These are phyloP conservation scores for Physeter macrocephalus DNA, from an alignment of 2,113 vertebrate genomes.

Conservation along the genomic window DNA sequence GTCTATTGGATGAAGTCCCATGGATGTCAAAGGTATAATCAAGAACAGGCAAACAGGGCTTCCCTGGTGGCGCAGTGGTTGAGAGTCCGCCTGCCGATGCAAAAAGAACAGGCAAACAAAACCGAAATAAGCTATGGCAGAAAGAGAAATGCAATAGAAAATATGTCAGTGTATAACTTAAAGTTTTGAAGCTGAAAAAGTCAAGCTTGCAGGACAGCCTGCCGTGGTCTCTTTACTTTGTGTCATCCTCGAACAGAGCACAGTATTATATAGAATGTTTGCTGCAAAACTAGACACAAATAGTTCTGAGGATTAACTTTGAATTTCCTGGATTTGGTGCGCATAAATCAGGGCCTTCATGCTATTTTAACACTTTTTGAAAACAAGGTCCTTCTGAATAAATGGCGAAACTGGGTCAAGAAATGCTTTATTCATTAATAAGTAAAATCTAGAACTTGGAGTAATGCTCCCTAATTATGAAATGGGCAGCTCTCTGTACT, in stretches of 20 bases:
- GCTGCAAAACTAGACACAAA: constrained; percentile 55
- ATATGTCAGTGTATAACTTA: neutral
- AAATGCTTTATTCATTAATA: constrained; percentile 65
- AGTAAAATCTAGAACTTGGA: constrained; percentile 70
- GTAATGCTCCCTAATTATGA: constrained; percentile 72
- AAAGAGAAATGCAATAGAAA: neutral
- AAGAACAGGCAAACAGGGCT: neutral
- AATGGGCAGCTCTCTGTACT: constrained; percentile 76
- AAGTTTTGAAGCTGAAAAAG: neutral
- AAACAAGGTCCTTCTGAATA: constrained; percentile 64
- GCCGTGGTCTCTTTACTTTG: neutral
- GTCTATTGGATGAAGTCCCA: neutral
- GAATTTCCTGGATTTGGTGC: constrained; percentile 56
- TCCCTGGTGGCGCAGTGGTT: too few relatives aligned
- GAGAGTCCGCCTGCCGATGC: too few relatives aligned
- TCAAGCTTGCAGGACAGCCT: neutral
- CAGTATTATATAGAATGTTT: constrained; percentile 63
- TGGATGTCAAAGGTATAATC: neutral
- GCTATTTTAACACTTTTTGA: constrained; percentile 57
- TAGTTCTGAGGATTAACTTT: constrained; percentile 60
- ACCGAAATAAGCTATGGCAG: neutral
- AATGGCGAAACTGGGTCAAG: constrained; percentile 64
- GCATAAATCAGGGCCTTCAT: constrained; percentile 57
- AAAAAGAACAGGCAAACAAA: too few relatives aligned
- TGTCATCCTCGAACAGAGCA: neutral